Evolutionary conservation across 2,113 vertebrate species (phyloP).

Genomic region (Phodopus roborovskii): DNA sequence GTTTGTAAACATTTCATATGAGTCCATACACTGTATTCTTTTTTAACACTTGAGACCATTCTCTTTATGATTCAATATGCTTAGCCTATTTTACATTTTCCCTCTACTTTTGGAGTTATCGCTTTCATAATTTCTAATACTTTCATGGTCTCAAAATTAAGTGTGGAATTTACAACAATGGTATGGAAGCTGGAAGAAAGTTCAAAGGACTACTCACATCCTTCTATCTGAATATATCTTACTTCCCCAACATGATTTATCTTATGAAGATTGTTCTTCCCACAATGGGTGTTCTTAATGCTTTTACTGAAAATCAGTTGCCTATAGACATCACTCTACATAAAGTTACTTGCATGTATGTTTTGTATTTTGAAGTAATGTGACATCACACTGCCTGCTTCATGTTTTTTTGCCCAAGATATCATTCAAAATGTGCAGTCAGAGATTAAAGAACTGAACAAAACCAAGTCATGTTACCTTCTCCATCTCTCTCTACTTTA

Average conservation of each 20-base stretch:
- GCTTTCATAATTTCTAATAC: neutral
- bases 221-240: neutral
- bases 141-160: neutral
- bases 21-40: neutral
- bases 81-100: neutral
- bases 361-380: neutral
- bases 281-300: neutral
- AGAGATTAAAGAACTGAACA: neutral
- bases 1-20: neutral
- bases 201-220: neutral
- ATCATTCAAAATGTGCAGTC: neutral
- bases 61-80: neutral
- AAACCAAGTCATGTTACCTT: neutral
- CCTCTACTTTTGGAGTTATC: too few species aligned
- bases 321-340: neutral
- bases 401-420: neutral
- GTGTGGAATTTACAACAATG: neutral
- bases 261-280: neutral
- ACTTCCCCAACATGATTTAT: neutral
- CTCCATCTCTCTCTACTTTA: neutral
- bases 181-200: neutral
- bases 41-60: neutral
- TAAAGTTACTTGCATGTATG: neutral
- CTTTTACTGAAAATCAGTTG: neutral
- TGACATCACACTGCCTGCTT: neutral